Conservation (phyloP, 2,113 vertebrate species). For the Barnardius zonarius region DNA sequence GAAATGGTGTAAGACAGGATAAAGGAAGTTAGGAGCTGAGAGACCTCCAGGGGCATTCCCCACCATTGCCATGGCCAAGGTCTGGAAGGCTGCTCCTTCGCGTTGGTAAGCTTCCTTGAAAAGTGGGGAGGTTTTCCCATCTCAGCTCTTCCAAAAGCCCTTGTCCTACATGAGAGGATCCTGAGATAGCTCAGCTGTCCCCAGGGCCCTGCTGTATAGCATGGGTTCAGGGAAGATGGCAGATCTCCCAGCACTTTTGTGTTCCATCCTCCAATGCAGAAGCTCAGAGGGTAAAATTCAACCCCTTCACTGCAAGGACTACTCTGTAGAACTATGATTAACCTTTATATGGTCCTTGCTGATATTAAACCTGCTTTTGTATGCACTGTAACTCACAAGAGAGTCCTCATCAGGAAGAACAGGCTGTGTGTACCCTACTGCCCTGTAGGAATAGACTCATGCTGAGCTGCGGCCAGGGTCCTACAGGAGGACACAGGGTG, state of each 20-base stretch:
- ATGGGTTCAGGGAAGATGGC: not conserved
- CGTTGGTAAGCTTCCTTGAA: not conserved
- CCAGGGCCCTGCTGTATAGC: not conserved
- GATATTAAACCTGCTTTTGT: not conserved
- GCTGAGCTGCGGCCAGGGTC: not conserved
- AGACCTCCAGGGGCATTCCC: not conserved
- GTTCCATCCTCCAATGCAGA: not conserved
- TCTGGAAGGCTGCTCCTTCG: not conserved
- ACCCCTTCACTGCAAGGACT: not conserved
- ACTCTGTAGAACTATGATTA: not conserved
- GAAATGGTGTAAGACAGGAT: not conserved
- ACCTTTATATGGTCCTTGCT: not conserved
- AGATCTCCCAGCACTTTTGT: not conserved
- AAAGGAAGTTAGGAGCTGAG: not conserved
- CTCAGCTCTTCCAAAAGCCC: not conserved
- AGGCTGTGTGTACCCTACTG: not conserved
- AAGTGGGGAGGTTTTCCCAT: not conserved
- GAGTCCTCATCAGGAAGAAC: not conserved
- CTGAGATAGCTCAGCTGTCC: not conserved
- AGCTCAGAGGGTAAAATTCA: not conserved
- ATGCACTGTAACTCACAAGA: not conserved
- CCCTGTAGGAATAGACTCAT: not conserved
- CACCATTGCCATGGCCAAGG: too few relatives aligned
- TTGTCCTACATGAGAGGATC: not conserved
- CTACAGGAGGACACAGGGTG: rapidly evolving